A percentile compares a stretch with the other conserved stretches of the same genome.
These are phyloP conservation scores for Salpingus planirostris DNA, from an alignment of 2,888 invertebrate species.

Conservation along the genomic window DNA sequence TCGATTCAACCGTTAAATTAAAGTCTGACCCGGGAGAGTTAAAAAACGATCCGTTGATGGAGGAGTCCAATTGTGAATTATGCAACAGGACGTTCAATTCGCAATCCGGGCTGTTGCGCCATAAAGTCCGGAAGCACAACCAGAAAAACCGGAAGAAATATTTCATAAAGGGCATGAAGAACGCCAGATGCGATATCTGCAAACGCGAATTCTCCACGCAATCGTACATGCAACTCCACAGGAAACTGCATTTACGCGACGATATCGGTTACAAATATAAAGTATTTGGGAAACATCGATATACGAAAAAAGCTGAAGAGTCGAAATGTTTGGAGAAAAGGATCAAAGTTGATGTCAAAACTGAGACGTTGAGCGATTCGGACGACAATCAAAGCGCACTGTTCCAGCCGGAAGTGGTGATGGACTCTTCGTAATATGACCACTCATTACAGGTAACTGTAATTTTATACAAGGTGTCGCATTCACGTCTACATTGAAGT, in stretches of 20 bases:
- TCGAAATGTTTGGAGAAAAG: constrained; percentile 5
- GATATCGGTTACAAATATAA: constrained; percentile 33
- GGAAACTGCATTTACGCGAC: constrained; percentile 33
- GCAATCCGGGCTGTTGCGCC: constrained; percentile 32
- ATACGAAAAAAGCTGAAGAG: constrained; percentile 15
- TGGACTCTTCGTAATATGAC: too few species aligned
- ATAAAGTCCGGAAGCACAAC: constrained; percentile 35
- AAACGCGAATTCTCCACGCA: constrained; percentile 37
- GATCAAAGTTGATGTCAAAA: constrained; percentile 9
- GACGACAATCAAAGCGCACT: constrained; percentile 5
- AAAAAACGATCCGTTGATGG: too few species aligned
- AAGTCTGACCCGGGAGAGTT: too few species aligned
- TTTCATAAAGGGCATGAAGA: constrained; percentile 39
- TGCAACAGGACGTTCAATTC: constrained; percentile 31
- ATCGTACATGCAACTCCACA: constrained; percentile 36
- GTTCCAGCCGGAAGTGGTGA: too few species aligned
- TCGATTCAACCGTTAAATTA: too few species aligned
- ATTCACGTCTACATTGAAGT: too few species aligned
- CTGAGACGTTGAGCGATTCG: not conserved
- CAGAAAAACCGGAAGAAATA: constrained; percentile 33
- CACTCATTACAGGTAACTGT: too few species aligned
- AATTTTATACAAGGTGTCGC: too few species aligned
- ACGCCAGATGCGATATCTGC: constrained; percentile 38
- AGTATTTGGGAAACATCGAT: constrained; percentile 31
- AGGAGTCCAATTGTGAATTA: constrained; percentile 26